Conservation (phyloP, 2,888 invertebrate species). For the Epirrhoe tristata region DNA sequence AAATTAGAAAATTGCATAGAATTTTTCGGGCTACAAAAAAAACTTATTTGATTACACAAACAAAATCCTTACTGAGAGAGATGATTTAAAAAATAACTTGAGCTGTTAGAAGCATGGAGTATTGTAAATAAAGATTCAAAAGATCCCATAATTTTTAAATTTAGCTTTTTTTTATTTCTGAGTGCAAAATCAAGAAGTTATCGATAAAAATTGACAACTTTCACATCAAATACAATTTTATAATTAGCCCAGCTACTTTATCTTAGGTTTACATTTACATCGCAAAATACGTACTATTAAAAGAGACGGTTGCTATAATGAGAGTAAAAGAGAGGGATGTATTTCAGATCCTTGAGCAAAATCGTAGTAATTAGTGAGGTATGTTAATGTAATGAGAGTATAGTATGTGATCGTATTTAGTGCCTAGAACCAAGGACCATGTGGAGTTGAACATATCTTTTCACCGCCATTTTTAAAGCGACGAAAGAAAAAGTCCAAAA, state of each 20-base stretch:
- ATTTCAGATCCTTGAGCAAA: constrained; percentile 19
- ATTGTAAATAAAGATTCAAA: too few species aligned
- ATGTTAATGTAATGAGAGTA: constrained; percentile 14
- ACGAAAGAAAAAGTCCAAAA: not conserved
- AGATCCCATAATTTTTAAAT: too few species aligned
- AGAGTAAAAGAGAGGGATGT: constrained; percentile 16
- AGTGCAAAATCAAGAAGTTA: too few species aligned
- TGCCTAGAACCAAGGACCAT: not conserved
- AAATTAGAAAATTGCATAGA: too few species aligned
- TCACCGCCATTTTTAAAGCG: not conserved
- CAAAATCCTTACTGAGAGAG: too few species aligned
- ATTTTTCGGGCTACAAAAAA: too few species aligned
- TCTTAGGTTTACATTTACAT: not conserved
- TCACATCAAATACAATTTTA: not conserved
- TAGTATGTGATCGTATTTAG: not conserved
- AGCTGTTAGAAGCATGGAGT: too few species aligned
- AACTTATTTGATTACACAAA: too few species aligned
- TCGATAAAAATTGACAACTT: too few species aligned
- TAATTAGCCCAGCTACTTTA: constrained; percentile 18
- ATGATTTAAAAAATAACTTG: too few species aligned
- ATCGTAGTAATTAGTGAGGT: constrained; percentile 19
- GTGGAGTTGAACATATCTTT: not conserved
- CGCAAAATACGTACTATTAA: constrained; percentile 24
- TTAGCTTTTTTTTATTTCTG: too few species aligned
- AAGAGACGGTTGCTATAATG: constrained; percentile 8